Evolutionary conservation across 1,140 invertebrate species (phyloP), one percentile per base, ranked within the genome.

Genomic region (Philotrypesis tridentata): DNA sequence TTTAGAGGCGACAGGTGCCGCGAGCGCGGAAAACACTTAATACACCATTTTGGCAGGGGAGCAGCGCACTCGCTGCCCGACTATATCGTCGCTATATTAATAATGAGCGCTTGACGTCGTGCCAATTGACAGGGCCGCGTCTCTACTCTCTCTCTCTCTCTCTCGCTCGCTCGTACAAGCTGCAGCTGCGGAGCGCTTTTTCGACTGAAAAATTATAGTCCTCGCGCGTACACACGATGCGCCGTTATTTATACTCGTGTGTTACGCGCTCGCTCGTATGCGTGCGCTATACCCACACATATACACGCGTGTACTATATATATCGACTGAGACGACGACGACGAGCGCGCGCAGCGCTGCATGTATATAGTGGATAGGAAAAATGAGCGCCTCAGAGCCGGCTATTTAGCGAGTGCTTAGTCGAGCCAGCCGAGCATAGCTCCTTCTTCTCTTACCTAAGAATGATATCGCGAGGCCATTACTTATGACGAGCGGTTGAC

Each of bases 1-100:
- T 92, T 92, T 91, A 92, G 85, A 84, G 86, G 77, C 86, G 88
- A 91, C 91, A 92, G 90, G 90, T 91, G 91, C 86, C 78, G 29
- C 75, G 75, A 61, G 74, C 71, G 79, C 72, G 80, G 86, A 87
- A 87, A 89, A 85, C 87, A 85, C 86, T 87, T 84, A 85, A 86
- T 86, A 86, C 85, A 79, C 86, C 86, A 87, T 88, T 89, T 89
- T 90, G 87, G 87, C 48, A 55, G 17, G 12, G 40, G 84, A 84
- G 79, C 85, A n/a, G 82, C 72, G 48, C 33, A 37, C 33, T 37
- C 9, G 33, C n/a, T 11, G 37, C 11, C 40, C 40, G 12, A 0
- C 40, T 3, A 2, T 7, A 79, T 40, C 79, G 83, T 74, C 11
- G 12, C 82, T 83, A 83, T 88, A 88, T 89, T 90, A 89, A 89